phyloP scores from a whole-genome alignment of 1,140 invertebrate species.

The Orussus abietinus region DNA sequence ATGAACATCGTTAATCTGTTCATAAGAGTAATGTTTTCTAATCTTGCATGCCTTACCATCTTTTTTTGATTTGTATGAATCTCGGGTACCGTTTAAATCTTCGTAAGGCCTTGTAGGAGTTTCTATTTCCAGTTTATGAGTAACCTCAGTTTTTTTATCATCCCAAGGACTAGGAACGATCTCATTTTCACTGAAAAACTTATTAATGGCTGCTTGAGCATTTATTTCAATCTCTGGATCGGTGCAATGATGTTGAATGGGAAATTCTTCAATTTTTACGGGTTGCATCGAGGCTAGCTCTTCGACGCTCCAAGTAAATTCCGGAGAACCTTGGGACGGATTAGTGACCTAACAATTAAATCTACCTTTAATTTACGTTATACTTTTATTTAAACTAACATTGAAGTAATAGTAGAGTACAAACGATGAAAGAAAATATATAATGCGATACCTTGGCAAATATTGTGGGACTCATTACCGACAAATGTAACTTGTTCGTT shows the following conservation, averaged over 20 bases:
- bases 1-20: too few relatives aligned
- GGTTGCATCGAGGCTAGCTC: slow-evolving; percentile 54
- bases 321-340: slow-evolving; percentile 38
- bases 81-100: slow-evolving; percentile 14
- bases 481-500: slow-evolving; percentile 44
- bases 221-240: slow-evolving; percentile 54
- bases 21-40: too few relatives aligned
- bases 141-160: slow-evolving; percentile 18
- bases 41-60: too few relatives aligned
- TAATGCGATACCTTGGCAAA: slow-evolving; percentile 37
- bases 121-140: slow-evolving; percentile 16
- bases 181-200: slow-evolving; percentile 53
- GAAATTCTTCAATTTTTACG: slow-evolving; percentile 55
- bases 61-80: slow-evolving; percentile 25
- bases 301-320: slow-evolving; percentile 56
- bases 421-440: not conserved
- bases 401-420: slow-evolving; percentile 1
- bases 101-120: slow-evolving; percentile 20
- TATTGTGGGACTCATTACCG: slow-evolving; percentile 47
- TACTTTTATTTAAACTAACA: not conserved
- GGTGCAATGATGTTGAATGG: slow-evolving; percentile 49
- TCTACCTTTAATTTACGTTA: too few relatives aligned
- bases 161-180: slow-evolving; percentile 56
- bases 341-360: slow-evolving; percentile 22
- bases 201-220: slow-evolving; percentile 54